phyloP scores from a whole-genome alignment of 2,797 vertebrate genomes.

The Chanos chanos region DNA sequence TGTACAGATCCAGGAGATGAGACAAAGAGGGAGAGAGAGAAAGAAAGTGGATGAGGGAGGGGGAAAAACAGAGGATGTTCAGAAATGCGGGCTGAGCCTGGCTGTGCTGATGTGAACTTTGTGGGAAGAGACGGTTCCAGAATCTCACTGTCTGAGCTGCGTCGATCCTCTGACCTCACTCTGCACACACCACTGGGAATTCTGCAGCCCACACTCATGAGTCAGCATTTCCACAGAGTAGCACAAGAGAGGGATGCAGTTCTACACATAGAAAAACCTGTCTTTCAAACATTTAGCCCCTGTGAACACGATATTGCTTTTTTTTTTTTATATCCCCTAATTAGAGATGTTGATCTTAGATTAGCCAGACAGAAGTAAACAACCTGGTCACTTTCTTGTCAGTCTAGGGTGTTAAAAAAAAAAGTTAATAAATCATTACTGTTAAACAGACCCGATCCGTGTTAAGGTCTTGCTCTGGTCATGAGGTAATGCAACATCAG shows the following conservation, averaged over 20 bases:
- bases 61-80: too few relatives aligned
- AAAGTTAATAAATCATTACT: too few relatives aligned
- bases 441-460: too few relatives aligned
- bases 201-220: slow-evolving; percentile 26
- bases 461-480: too few relatives aligned
- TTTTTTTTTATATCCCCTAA: too few relatives aligned
- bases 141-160: slow-evolving; percentile 1
- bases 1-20: not conserved
- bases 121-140: not conserved
- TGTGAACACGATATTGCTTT: too few relatives aligned
- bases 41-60: not conserved
- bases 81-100: too few relatives aligned
- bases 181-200: slow-evolving; percentile 16
- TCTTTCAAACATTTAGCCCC: not conserved
- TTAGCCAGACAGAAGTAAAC: too few relatives aligned
- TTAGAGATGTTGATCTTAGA: too few relatives aligned
- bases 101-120: not conserved
- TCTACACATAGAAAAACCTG: slow-evolving; percentile 11
- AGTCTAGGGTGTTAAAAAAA: too few relatives aligned
- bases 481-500: too few relatives aligned
- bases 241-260: slow-evolving; percentile 11
- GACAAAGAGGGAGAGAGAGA: not conserved
- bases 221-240: slow-evolving; percentile 29
- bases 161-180: slow-evolving; percentile 19
- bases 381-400: too few relatives aligned